A percentile compares a stretch with the other conserved stretches of the same genome.
Conservation (phyloP, 1,140 invertebrate genomes). For the Hypsibius dujardini region DNA sequence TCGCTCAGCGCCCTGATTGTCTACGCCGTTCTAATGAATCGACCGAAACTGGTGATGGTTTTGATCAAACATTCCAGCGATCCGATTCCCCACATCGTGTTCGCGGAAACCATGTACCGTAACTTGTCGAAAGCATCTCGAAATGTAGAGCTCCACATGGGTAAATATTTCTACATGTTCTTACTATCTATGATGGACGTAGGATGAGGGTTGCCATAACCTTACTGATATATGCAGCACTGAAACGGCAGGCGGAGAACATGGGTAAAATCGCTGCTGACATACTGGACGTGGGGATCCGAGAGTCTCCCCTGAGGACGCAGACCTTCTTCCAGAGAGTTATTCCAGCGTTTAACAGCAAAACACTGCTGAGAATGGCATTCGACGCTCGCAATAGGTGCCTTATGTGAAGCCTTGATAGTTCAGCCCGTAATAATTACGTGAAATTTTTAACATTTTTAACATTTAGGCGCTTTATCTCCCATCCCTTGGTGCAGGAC, state of each 20-base stretch:
- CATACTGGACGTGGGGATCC: neutral
- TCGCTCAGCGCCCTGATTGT: neutral
- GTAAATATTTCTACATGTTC: neutral
- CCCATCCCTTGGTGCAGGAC: neutral
- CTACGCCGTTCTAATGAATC: neutral
- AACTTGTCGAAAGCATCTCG: neutral
- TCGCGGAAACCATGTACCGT: neutral
- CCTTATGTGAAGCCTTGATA: neutral
- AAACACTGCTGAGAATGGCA: conserved; percentile 3
- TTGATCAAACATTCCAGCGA: neutral
- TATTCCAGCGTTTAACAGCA: neutral
- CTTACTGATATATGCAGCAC: too few species aligned
- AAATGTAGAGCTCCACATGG: neutral
- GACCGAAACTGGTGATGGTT: neutral
- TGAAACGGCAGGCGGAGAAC: conserved; percentile 1
- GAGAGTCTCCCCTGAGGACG: neutral
- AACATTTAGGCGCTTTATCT: neutral
- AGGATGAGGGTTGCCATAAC: too few species aligned
- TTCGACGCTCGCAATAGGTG: conserved; percentile 7
- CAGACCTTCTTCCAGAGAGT: neutral
- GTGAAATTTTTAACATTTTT: conserved; percentile 7
- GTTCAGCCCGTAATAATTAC: neutral
- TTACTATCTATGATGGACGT: too few species aligned
- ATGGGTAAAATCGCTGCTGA: neutral
- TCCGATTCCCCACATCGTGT: neutral